A percentile compares a stretch with the other conserved stretches of the same genome.
These are phyloP conservation scores for Acanthoscelides obtectus DNA, from an alignment of 2,888 invertebrate species.

Conservation along the genomic window DNA sequence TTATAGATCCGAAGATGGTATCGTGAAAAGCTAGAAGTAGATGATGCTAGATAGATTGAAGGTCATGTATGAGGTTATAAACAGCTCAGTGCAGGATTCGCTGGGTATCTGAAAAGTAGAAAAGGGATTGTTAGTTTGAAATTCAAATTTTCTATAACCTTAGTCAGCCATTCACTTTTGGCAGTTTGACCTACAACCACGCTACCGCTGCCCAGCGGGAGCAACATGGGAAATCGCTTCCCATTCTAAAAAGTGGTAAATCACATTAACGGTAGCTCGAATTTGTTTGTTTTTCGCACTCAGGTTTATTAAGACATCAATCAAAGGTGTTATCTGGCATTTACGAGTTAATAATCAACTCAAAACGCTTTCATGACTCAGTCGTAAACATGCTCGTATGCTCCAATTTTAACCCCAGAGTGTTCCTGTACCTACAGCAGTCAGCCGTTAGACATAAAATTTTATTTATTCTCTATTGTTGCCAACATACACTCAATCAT, in stretches of 20 bases:
- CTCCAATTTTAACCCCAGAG: not conserved
- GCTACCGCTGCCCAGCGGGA: too few species aligned
- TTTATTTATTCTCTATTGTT: not conserved
- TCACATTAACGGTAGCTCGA: not conserved
- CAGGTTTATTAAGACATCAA: not conserved
- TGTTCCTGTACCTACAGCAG: not conserved
- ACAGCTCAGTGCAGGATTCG: too few species aligned
- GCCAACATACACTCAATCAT: not conserved
- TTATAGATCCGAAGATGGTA: too few species aligned
- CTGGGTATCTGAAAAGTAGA: too few species aligned
- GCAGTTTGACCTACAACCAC: too few species aligned
- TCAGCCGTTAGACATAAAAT: not conserved
- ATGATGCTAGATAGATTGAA: too few species aligned
- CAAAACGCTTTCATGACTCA: not conserved
- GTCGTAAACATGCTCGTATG: not conserved
- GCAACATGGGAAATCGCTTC: too few species aligned
- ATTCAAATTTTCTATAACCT: too few species aligned
- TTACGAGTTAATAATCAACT: not conserved
- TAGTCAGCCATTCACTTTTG: too few species aligned
- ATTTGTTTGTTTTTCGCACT: not conserved
- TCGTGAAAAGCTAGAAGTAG: too few species aligned
- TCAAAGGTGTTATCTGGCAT: not conserved
- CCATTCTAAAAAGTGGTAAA: not conserved
- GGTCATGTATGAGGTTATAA: too few species aligned
- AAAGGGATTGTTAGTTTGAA: too few species aligned